Conservation (phyloP, 2,888 invertebrate genomes). For the Sphinx pinastri region DNA sequence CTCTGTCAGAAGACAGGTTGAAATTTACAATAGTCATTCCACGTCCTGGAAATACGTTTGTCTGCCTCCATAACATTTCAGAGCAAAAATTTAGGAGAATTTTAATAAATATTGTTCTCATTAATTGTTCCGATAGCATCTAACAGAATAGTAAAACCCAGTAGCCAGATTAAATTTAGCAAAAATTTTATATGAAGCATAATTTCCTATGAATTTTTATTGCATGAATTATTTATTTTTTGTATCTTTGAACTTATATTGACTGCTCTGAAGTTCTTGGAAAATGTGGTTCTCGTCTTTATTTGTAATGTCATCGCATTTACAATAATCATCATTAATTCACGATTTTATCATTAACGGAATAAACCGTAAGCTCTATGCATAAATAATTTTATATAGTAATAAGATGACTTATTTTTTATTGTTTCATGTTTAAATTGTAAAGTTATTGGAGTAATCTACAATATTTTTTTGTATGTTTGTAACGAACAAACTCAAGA, state of each 20-base stretch:
- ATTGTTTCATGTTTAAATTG: neutral
- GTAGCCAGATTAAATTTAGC: conserved; percentile 17
- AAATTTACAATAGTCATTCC: conserved; percentile 12
- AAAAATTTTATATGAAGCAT: neutral
- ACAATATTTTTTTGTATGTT: too few relatives aligned
- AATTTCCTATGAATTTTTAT: neutral
- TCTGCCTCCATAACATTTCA: neutral
- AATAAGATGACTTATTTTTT: neutral
- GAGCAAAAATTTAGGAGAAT: conserved; percentile 9
- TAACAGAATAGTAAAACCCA: neutral
- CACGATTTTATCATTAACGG: too few relatives aligned
- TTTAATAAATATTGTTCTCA: neutral
- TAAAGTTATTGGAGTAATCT: too few relatives aligned
- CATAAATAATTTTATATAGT: too few relatives aligned
- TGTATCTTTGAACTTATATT: neutral
- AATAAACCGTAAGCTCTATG: too few relatives aligned
- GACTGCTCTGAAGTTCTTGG: neutral
- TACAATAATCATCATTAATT: neutral
- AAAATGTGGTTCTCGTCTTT: neutral
- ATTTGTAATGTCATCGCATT: neutral
- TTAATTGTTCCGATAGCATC: conserved; percentile 19
- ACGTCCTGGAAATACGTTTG: neutral
- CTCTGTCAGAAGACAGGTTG: neutral
- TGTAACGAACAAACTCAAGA: too few relatives aligned
- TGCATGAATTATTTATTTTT: neutral